phyloP scores from a whole-genome alignment of 2,888 invertebrate genomes.

The Zygaena filipendulae region DNA sequence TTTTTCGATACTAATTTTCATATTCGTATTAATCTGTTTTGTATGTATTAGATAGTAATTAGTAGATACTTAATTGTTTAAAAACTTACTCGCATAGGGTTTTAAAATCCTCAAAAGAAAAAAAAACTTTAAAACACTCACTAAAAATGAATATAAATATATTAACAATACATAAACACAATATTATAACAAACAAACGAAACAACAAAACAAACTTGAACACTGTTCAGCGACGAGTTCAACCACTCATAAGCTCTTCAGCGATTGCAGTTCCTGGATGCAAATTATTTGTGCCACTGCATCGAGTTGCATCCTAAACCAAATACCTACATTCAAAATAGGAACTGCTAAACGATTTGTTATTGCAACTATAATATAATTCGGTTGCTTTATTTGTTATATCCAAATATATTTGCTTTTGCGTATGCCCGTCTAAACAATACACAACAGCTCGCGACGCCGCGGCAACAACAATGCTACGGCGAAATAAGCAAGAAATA shows the following conservation, averaged over 20 bases:
- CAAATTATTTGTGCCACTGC: constrained; percentile 61
- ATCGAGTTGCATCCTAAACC: constrained; percentile 38
- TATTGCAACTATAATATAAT: neutral
- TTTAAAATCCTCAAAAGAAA: no score
- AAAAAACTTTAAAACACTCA: no score
- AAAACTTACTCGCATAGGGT: no score
- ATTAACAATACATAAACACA: no score
- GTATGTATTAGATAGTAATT: no score
- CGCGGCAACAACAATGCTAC: constrained; percentile 68
- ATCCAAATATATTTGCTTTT: constrained; percentile 44
- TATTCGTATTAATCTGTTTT: no score
- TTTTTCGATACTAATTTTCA: no score
- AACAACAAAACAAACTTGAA: constrained; percentile 28
- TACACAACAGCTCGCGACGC: constrained; percentile 63
- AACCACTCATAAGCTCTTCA: constrained; percentile 57
- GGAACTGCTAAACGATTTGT: constrained; percentile 17
- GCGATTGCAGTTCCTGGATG: constrained; percentile 46
- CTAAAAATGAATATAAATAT: no score
- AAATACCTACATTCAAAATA: constrained; percentile 18
- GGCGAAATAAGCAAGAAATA: constrained; percentile 71
- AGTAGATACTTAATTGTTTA: no score
- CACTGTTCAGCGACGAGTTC: constrained; percentile 53
- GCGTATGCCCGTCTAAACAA: constrained; percentile 56
- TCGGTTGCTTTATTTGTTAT: constrained; percentile 21
- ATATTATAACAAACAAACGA: constrained; percentile 30